Conservation (phyloP, 2,888 invertebrate genomes). For the Myopa testacea region DNA sequence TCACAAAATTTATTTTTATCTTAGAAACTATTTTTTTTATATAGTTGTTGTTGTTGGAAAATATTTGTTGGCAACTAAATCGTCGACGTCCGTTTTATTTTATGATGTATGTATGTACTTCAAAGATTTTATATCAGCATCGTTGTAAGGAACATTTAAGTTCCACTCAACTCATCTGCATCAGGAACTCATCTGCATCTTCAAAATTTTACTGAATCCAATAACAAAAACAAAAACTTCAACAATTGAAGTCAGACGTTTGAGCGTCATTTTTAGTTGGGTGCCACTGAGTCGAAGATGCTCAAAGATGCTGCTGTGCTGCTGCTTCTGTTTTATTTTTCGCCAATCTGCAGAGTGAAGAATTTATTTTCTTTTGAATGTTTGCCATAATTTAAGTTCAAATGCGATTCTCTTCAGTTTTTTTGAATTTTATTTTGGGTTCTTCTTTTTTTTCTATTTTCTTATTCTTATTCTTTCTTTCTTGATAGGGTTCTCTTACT, state of each 20-base stretch:
- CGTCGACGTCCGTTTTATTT: not conserved
- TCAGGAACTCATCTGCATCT: too few species aligned
- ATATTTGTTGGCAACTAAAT: not conserved
- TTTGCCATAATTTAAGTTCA: constrained; percentile 5
- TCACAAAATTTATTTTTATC: too few species aligned
- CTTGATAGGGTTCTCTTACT: not conserved
- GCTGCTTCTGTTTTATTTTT: not conserved
- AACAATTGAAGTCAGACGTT: constrained; percentile 9
- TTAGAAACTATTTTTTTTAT: too few species aligned
- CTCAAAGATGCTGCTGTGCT: not conserved
- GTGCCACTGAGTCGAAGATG: too few species aligned
- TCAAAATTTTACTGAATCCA: not conserved
- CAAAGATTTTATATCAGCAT: not conserved
- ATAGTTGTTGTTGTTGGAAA: not conserved
- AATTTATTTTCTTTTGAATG: not conserved
- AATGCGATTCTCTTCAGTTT: not conserved
- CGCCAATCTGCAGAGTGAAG: not conserved
- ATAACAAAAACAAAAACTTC: not conserved
- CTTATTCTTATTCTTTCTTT: not conserved
- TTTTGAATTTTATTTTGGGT: not conserved
- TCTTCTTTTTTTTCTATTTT: not conserved
- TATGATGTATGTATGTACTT: not conserved
- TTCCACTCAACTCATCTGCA: not conserved
- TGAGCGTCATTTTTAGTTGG: constrained; percentile 4
- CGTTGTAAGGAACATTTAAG: not conserved